Percentiles rank a stretch among this genome's conserved stretches.
Conservation (phyloP, 2,888 invertebrate species). For the Pseudococcus longispinus region DNA sequence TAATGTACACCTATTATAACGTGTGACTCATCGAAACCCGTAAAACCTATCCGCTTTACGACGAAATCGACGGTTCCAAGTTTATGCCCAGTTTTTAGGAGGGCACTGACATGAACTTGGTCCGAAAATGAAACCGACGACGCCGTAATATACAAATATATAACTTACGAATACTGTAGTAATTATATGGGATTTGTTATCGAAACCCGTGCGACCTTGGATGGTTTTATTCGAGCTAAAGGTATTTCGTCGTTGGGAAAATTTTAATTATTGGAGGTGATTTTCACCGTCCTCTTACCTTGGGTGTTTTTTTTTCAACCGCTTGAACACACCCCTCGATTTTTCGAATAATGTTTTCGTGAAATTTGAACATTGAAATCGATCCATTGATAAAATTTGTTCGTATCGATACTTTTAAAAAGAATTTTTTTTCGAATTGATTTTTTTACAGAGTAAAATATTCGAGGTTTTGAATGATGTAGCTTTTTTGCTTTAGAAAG, state of each 20-base stretch:
- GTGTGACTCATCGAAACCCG: constrained; percentile 27
- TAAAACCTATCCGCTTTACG: constrained; percentile 6
- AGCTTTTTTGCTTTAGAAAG: too few species aligned
- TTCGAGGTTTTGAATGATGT: too few species aligned
- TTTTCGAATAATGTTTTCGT: too few species aligned
- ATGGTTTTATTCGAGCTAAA: background rate
- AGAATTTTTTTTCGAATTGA: too few species aligned
- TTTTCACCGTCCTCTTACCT: background rate
- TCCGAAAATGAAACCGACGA: background rate
- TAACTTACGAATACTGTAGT: background rate
- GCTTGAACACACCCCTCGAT: background rate
- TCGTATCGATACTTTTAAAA: too few species aligned
- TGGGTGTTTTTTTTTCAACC: background rate
- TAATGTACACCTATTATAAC: background rate
- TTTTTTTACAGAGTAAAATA: too few species aligned
- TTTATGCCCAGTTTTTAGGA: constrained; percentile 14
- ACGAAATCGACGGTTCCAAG: constrained; percentile 34
- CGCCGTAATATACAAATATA: background rate
- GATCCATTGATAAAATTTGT: too few species aligned
- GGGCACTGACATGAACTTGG: constrained; percentile 31
- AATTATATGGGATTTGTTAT: constrained; percentile 23
- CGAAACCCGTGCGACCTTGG: constrained; percentile 13
- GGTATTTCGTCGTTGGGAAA: background rate
- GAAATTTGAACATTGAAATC: too few species aligned
- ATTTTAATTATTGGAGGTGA: background rate